Percentiles rank a stretch among this genome's conserved stretches.
Conservation (phyloP, 2,113 vertebrate genomes). For the Macquaria ambigua region DNA sequence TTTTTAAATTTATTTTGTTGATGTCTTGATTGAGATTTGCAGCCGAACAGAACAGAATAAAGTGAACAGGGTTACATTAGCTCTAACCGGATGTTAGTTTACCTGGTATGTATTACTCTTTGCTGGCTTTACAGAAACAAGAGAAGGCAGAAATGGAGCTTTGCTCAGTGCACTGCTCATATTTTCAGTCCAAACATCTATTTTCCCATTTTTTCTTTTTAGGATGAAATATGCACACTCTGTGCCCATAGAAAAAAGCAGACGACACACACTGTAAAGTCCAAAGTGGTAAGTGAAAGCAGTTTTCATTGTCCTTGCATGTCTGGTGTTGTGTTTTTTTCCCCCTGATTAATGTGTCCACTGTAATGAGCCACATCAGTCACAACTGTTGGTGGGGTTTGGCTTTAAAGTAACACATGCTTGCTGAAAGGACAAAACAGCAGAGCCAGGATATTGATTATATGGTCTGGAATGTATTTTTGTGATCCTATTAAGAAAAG, state of each 20-base stretch:
- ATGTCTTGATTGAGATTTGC: slow-evolving; percentile 74
- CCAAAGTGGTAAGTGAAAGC: slow-evolving; percentile 82
- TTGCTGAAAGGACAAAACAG: slow-evolving; percentile 37
- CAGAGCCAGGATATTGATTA: background rate
- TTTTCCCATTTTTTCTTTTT: slow-evolving; percentile 38
- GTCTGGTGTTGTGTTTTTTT: slow-evolving; percentile 54
- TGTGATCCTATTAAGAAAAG: slow-evolving; percentile 2
- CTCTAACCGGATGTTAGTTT: slow-evolving; percentile 8
- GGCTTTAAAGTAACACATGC: slow-evolving; percentile 28
- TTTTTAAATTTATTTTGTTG: slow-evolving; percentile 64
- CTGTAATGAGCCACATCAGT: slow-evolving; percentile 55
- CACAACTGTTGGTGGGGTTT: slow-evolving; percentile 38
- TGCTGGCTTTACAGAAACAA: background rate
- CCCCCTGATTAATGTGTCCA: slow-evolving; percentile 29
- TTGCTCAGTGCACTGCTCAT: slow-evolving; percentile 28
- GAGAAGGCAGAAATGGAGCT: background rate
- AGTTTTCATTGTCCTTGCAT: slow-evolving; percentile 64
- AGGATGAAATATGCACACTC: slow-evolving; percentile 85
- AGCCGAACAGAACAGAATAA: slow-evolving; percentile 27
- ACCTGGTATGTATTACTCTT: slow-evolving; percentile 1
- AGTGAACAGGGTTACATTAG: slow-evolving; percentile 18
- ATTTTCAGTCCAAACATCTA: slow-evolving; percentile 33
- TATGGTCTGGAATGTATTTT: background rate
- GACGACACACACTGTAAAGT: slow-evolving; percentile 74
- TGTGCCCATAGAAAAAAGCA: slow-evolving; percentile 74